A percentile compares a stretch with the other conserved stretches of the same genome.
Evolutionary conservation across 2,797 vertebrate genomes (phyloP).

Genomic region (Ciconia nigra): DNA sequence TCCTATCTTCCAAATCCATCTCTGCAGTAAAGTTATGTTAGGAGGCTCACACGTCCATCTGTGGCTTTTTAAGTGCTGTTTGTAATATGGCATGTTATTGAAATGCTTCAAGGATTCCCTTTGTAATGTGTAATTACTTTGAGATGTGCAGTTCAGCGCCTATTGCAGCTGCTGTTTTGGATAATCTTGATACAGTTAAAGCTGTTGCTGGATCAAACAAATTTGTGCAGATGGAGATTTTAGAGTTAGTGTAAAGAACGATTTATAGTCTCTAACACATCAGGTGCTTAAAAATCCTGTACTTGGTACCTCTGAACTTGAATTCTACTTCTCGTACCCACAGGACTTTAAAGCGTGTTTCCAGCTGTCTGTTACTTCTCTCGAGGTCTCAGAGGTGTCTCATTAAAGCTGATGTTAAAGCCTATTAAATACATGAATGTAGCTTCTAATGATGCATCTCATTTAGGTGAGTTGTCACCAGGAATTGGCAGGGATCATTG

Average conservation of each 20-base stretch:
- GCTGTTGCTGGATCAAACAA: neutral
- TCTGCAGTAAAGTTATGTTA: neutral
- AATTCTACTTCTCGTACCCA: neutral
- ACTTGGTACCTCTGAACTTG: neutral
- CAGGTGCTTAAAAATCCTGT: neutral
- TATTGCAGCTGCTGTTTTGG: slow-evolving; percentile 20
- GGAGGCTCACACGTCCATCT: neutral
- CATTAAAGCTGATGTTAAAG: slow-evolving; percentile 44
- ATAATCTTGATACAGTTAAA: slow-evolving; percentile 26
- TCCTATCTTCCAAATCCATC: neutral
- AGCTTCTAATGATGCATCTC: slow-evolving; percentile 21
- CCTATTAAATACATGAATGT: neutral
- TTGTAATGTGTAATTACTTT: slow-evolving; percentile 41
- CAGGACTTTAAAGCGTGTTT: slow-evolving; percentile 23
- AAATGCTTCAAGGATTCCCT: slow-evolving; percentile 33
- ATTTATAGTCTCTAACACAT: neutral
- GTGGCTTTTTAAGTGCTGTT: neutral
- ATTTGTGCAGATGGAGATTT: slow-evolving; percentile 6
- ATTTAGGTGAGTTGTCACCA: slow-evolving; percentile 16
- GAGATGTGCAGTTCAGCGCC: neutral
- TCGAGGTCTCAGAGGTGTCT: slow-evolving; percentile 23
- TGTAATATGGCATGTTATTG: neutral
- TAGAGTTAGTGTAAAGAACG: slow-evolving; percentile 5
- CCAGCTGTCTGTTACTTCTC: slow-evolving; percentile 16
- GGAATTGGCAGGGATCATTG: neutral